Evolutionary conservation across 2,797 vertebrate species (phyloP).

Genomic region (Malurus splendens): DNA sequence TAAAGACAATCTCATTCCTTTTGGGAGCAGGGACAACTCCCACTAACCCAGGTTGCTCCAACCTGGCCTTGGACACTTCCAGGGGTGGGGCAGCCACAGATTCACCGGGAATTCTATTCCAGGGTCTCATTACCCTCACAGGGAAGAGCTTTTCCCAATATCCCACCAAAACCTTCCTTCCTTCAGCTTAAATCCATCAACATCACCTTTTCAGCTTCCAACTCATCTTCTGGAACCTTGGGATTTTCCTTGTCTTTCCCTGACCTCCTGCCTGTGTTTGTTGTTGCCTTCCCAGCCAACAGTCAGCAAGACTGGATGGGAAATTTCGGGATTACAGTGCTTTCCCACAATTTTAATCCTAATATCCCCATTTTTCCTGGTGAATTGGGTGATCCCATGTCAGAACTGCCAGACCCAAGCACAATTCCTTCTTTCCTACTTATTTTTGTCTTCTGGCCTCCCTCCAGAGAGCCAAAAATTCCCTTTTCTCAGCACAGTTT

Average conservation of each 20-base stretch:
- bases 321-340: background rate
- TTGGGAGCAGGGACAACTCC: accelerated
- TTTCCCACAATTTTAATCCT: background rate
- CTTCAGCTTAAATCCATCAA: background rate
- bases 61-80: background rate
- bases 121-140: accelerated
- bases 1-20: accelerated
- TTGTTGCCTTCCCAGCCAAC: background rate
- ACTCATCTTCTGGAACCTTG: background rate
- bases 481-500: background rate
- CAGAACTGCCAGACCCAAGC: background rate
- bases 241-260: background rate
- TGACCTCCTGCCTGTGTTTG: background rate
- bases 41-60: accelerated
- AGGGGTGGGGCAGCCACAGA: background rate
- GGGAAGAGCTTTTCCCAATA: background rate
- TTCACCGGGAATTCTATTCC: background rate
- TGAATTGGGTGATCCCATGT: background rate
- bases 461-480: background rate
- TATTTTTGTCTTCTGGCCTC: background rate
- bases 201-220: accelerated
- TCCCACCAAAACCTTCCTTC: background rate
- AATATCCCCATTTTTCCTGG: accelerated
- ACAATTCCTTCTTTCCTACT: too few species aligned
- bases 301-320: too few species aligned